These are phyloP conservation scores for Dryoscopus gambensis DNA, from an alignment of 2,113 vertebrate genomes.

Conservation along the genomic window DNA sequence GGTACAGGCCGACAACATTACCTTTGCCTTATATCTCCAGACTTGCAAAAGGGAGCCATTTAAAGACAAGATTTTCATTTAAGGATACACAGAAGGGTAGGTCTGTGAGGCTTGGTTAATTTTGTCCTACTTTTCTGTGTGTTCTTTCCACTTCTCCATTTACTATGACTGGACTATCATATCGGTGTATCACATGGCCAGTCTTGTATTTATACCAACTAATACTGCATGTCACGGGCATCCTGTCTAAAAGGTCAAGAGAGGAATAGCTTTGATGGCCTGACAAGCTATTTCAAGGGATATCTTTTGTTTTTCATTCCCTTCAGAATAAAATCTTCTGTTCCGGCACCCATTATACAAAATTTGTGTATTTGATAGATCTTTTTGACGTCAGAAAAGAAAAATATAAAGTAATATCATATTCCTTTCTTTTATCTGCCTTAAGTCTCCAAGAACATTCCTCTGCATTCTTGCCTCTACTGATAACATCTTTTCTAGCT, in stretches of 20 bases:
- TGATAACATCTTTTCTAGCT: conserved; percentile 49
- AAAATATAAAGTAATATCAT: not conserved
- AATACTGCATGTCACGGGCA: not conserved
- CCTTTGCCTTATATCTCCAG: not conserved
- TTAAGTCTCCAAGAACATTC: not conserved
- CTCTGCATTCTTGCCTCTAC: not conserved
- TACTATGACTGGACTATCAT: not conserved
- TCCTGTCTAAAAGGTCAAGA: not conserved
- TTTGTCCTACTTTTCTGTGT: not conserved
- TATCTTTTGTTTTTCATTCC: not conserved
- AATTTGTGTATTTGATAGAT: not conserved
- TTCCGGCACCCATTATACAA: not conserved
- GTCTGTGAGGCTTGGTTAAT: not conserved
- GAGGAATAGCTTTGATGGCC: not conserved
- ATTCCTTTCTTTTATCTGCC: conserved; percentile 1
- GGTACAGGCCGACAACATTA: rapidly evolving
- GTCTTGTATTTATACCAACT: not conserved
- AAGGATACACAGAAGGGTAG: not conserved
- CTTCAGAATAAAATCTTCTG: not conserved
- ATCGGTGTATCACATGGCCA: not conserved
- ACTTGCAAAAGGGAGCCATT: not conserved
- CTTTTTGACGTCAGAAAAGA: not conserved
- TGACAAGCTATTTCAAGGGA: not conserved
- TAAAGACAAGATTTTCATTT: not conserved
- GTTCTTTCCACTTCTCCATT: not conserved